These are phyloP conservation scores for Caloenas nicobarica DNA, from an alignment of 2,113 vertebrate species.

Conservation along the genomic window DNA sequence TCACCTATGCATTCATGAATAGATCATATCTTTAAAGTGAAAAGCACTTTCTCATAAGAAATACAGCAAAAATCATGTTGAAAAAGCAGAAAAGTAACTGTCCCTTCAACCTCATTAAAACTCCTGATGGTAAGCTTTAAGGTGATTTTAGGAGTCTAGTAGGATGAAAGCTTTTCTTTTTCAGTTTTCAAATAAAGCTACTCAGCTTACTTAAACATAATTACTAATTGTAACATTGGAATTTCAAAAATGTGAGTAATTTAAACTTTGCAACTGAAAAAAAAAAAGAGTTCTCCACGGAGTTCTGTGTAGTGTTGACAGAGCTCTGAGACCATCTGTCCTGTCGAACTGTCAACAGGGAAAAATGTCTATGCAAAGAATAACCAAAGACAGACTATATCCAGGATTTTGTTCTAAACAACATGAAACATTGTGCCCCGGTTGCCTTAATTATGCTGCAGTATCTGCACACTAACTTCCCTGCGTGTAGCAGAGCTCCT, in stretches of 20 bases:
- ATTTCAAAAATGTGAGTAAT: background rate
- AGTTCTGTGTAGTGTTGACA: background rate
- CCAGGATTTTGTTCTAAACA: constrained; percentile 3
- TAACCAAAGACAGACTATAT: background rate
- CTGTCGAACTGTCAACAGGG: background rate
- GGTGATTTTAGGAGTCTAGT: constrained; percentile 26
- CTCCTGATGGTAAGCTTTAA: background rate
- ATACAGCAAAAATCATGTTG: background rate
- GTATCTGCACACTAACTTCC: background rate
- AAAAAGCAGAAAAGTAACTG: background rate
- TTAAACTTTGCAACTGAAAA: background rate
- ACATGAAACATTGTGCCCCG: background rate
- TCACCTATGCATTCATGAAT: background rate
- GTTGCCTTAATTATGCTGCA: background rate
- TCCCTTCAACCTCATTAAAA: constrained; percentile 37
- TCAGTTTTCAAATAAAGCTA: constrained; percentile 3
- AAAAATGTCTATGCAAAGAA: background rate
- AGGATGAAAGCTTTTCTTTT: constrained; percentile 15
- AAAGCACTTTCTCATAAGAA: background rate
- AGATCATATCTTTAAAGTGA: background rate
- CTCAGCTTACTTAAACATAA: background rate
- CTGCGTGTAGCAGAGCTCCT: background rate
- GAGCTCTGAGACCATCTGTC: constrained; percentile 11
- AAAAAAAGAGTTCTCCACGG: background rate
- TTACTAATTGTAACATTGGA: constrained; percentile 8